phyloP scores from a whole-genome alignment of 2,797 vertebrate species.

The Myotis vivesi region DNA sequence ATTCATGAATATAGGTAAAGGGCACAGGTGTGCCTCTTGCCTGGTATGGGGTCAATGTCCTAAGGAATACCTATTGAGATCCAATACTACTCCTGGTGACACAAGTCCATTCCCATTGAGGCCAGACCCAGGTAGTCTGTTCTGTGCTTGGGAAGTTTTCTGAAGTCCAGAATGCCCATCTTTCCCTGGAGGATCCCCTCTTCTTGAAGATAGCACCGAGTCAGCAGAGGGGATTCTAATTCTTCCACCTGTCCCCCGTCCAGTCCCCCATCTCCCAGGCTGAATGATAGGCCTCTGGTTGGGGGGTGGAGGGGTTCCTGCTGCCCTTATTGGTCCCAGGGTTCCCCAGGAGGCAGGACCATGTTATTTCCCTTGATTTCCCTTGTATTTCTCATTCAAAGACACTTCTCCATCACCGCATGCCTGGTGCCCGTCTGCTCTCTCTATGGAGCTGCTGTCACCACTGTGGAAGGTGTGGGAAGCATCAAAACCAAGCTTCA shows the following conservation, averaged over 20 bases:
- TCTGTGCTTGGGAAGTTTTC: background rate
- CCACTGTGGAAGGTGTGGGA: slow-evolving; percentile 91
- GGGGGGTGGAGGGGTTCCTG: background rate
- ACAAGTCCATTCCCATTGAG: background rate
- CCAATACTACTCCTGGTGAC: background rate
- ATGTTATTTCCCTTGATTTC: slow-evolving; percentile 67
- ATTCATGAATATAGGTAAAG: too few relatives aligned
- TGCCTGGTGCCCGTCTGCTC: slow-evolving; percentile 90
- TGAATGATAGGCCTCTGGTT: background rate
- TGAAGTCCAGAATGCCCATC: background rate
- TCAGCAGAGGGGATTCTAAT: background rate
- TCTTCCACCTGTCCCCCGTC: background rate
- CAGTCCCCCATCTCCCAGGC: background rate
- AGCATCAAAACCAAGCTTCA: slow-evolving; percentile 88
- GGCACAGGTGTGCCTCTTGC: background rate
- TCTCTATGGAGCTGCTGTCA: slow-evolving; percentile 88
- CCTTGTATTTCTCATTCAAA: slow-evolving; percentile 70
- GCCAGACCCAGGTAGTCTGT: background rate
- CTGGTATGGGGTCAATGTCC: background rate
- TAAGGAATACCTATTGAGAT: background rate
- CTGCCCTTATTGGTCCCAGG: background rate
- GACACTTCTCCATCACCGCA: slow-evolving; percentile 86
- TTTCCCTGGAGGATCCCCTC: background rate
- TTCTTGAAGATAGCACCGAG: background rate
- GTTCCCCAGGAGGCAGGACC: background rate